Conservation (phyloP, 2,797 vertebrate species). For the Schizothorax lantsangensis region DNA sequence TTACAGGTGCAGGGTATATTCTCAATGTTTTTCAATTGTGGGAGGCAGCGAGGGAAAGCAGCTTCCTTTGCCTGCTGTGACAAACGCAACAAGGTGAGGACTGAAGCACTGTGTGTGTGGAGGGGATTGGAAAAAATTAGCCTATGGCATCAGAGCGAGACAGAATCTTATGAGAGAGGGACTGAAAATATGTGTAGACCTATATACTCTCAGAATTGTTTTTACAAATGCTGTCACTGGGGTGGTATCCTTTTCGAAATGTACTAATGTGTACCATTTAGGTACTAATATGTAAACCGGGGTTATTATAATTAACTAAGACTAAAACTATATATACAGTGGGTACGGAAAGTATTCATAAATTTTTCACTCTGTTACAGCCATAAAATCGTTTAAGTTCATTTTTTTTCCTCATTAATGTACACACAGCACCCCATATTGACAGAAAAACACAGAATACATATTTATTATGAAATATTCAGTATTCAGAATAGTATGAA, state of each 20-base stretch:
- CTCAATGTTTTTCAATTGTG: not conserved
- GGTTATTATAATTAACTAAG: not conserved
- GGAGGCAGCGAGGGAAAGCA: not conserved
- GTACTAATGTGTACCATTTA: not conserved
- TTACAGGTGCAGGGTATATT: not conserved
- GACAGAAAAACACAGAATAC: no score
- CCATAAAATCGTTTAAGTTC: no score
- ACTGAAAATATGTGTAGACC: not conserved
- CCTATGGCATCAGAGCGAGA: not conserved
- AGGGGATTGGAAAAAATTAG: not conserved
- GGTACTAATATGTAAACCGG: not conserved
- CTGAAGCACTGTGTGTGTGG: not conserved
- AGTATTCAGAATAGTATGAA: no score
- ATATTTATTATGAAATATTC: no score
- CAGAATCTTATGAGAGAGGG: not conserved
- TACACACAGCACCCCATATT: no score
- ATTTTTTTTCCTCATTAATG: no score
- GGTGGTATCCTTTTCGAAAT: not conserved
- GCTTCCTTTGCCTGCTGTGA: not conserved
- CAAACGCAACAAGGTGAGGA: constrained; percentile 8
- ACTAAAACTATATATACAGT: not conserved
- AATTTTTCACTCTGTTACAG: no score
- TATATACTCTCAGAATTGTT: not conserved
- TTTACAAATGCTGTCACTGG: not conserved
- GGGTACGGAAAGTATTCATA: no score